Base-by-base conservation (phyloP, 53 echinoderm and acorn worm genomes). In the Pentamera pediparva region DNA sequence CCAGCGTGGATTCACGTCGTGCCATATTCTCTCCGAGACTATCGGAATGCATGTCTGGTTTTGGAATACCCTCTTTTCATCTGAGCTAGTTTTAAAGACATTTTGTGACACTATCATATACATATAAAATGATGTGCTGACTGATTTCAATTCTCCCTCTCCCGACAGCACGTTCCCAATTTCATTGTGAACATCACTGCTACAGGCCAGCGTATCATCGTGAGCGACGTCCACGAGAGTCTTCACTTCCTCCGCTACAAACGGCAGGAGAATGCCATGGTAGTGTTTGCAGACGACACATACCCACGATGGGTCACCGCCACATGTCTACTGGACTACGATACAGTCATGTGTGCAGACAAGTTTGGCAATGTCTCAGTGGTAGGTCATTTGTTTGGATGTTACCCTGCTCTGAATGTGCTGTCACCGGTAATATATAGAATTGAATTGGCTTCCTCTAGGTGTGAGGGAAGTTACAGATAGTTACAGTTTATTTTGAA, bases 211-310 rank as follows among this genome's bases (percentile, higher is more conserved):
- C 82, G 98, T n/a, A 92, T 98, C 59, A 64, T 91, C 21, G 88
- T 98, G n/a, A 91, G 91, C 65, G 98, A 98, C 60, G 89, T 98
- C 6, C 98, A 98, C 54, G 98, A 98, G 86, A 98, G 98, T 45
- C 77, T 98, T 6, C 91, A 98, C 75, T 98, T 98, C 64, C 78
- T 98, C 10, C 85, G 91, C 20, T 98, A 98, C 79, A 98, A 98
- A 56, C 79, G 90, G 0, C 91, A 74, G 50, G 98, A 98, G 81
- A 98, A 98, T 52, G 85, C 88, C 81, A 82, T 98, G 91, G 88
- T 98, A 8, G 86, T 98, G 54, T 98, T 98, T 60, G 90, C 98
- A 0, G 98, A 98, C 48, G 98, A 98, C 60, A 89, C 85, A 7
- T 83, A 98, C 59, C 91, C 98, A 1, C 83, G 98, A 17, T 98